These are phyloP conservation scores for Panonychus citri DNA, from an alignment of 1,140 invertebrate genomes.

Conservation along the genomic window DNA sequence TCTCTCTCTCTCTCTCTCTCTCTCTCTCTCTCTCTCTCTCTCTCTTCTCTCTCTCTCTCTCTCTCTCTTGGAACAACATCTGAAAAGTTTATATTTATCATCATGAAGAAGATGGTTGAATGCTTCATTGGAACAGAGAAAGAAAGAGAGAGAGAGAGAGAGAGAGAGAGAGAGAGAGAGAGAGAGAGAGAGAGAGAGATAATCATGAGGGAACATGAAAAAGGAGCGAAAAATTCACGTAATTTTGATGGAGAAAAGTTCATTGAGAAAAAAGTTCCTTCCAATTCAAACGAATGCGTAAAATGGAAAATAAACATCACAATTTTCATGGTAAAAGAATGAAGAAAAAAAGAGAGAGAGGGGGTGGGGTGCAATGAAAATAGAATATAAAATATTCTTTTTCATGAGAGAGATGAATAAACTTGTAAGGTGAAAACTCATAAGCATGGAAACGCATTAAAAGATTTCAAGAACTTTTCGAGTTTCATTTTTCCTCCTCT, in stretches of 20 bases:
- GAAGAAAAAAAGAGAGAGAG: neutral
- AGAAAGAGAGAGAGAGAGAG: neutral
- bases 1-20: neutral
- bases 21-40: neutral
- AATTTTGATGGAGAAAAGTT: neutral
- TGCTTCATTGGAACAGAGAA: neutral
- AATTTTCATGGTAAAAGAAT: neutral
- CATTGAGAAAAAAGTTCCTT: too few species aligned
- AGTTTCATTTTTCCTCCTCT: too few species aligned
- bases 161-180: neutral
- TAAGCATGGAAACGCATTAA: neutral
- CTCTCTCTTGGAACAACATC: neutral
- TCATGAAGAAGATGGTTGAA: neutral
- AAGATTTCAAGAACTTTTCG: too few species aligned
- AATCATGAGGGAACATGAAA: neutral
- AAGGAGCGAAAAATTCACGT: neutral
- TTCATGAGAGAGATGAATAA: neutral
- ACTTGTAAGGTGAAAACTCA: neutral
- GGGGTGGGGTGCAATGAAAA: neutral
- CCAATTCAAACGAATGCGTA: too few species aligned
- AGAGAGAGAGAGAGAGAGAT: constrained; percentile 1
- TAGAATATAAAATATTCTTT: neutral
- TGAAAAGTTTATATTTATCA: neutral
- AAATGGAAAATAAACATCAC: neutral
- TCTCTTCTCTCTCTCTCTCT: neutral